Conservation (phyloP, 2,888 invertebrate species). For the Troilus luridus region DNA sequence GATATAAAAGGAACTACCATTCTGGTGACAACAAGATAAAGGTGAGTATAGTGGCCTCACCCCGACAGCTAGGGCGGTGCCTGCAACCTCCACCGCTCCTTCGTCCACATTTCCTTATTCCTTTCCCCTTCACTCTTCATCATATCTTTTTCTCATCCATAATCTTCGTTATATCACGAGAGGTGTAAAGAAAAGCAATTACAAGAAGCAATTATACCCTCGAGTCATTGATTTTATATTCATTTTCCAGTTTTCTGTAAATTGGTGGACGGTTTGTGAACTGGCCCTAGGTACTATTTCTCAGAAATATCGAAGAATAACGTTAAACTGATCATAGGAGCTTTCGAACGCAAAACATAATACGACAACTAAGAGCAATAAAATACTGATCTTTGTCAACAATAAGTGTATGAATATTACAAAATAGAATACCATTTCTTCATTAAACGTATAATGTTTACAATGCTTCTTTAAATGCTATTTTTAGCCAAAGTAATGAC, state of each 20-base stretch:
- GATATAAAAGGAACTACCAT: neutral
- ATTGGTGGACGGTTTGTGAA: slow-evolving; percentile 1
- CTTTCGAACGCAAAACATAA: neutral
- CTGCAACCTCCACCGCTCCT: slow-evolving; percentile 39
- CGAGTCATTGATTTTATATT: neutral
- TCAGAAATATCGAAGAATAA: neutral
- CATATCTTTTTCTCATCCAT: neutral
- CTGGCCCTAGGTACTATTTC: neutral
- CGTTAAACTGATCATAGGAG: neutral
- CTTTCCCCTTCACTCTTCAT: neutral
- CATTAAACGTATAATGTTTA: too few relatives aligned
- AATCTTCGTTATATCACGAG: neutral
- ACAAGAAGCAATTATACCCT: neutral
- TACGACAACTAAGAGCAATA: neutral
- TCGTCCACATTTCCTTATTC: slow-evolving; percentile 28
- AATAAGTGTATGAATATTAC: neutral
- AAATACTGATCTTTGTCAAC: neutral
- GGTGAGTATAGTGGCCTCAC: neutral
- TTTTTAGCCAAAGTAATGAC: too few relatives aligned
- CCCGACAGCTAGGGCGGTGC: slow-evolving; percentile 26
- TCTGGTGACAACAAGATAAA: neutral
- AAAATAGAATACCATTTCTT: neutral
- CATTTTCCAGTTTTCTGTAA: neutral
- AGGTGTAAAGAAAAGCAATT: neutral
- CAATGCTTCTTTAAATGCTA: too few relatives aligned